Evolutionary conservation across 2,888 invertebrate genomes (phyloP).

Genomic region (Leptopilina syphax): DNA sequence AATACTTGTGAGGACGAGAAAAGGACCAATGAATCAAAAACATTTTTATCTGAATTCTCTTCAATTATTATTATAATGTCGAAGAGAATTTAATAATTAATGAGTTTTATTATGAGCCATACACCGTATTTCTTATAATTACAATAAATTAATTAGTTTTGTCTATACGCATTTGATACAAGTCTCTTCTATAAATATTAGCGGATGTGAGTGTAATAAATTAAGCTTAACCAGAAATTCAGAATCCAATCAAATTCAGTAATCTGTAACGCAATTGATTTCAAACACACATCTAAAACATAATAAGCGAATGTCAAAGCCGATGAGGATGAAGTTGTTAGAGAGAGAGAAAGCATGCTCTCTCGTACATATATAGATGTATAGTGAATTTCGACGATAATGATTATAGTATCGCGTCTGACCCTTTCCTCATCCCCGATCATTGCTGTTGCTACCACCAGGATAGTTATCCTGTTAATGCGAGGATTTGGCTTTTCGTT

Average conservation of each 20-base stretch:
- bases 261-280: slow-evolving; percentile 69
- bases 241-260: slow-evolving; percentile 69
- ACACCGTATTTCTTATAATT: not conserved
- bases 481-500: slow-evolving; percentile 52
- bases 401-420: slow-evolving; percentile 53
- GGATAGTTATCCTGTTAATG: not conserved
- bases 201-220: slow-evolving; percentile 57
- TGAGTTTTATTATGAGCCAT: too few relatives aligned
- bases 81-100: too few relatives aligned
- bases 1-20: too few relatives aligned
- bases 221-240: slow-evolving; percentile 63
- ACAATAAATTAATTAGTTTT: slow-evolving; percentile 7
- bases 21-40: too few relatives aligned
- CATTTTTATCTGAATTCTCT: too few relatives aligned
- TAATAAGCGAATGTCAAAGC: slow-evolving; percentile 41
- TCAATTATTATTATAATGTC: too few relatives aligned
- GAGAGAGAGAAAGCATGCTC: not conserved
- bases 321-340: not conserved
- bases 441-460: slow-evolving; percentile 51
- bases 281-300: slow-evolving; percentile 56
- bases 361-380: slow-evolving; percentile 47
- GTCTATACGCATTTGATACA: slow-evolving; percentile 1
- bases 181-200: slow-evolving; percentile 18
- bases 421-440: slow-evolving; percentile 29
- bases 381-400: slow-evolving; percentile 58